Base-by-base conservation (phyloP, 2,888 invertebrate species). In the Listrodromus nycthemerus region DNA sequence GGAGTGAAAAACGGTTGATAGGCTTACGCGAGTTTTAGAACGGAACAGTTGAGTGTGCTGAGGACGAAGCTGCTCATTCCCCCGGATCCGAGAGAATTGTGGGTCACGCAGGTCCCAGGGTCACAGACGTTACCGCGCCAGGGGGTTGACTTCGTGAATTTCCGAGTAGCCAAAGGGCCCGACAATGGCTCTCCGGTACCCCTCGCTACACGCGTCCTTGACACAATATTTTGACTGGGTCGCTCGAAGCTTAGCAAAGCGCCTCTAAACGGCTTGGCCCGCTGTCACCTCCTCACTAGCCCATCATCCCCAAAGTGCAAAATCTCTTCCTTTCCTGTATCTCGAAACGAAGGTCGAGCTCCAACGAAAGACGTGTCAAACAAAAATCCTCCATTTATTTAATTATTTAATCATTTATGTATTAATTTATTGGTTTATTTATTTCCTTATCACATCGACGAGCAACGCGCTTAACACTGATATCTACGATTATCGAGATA, bases 211-310 rank as follows among this genome's bases (percentile, higher is more conserved):
- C 76, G 78, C 81, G 90, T 79, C 91, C 91, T 91, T 91, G 91
- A 89, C 91, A 90, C 89, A 91, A 91, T 91, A 91, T 91, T 91
- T 91, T 90, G 90, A 89, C 90, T 86, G 81, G 83, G 48, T 78
- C 76, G 77, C 80, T 82, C 69, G 33, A 21, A 55, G 41, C 19
- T 66, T 67, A 66, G 66, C 77, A 61, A 76, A 67, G 16, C 48
- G 41, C 66, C 66, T 27, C 67, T 19, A n/a, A 66, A 24, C 13
- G 52, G 30, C 66, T 19, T 13, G 41, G 1, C 21, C 24, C 66
- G 52, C 19, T 13, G 30, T 55, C 37, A 41, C 41, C 61, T 16
- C 41, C 61, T 16, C 19, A n/a, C 45, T 16, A 24, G 19, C 37
- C n/a, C 33, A 8, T 33, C 37, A 33, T 33, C 19, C 37, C 19